A percentile compares a stretch with the other conserved stretches of the same genome.
phyloP scores from a whole-genome alignment of 2,113 vertebrate species.

The Brachyhypopomus occidentalis region DNA sequence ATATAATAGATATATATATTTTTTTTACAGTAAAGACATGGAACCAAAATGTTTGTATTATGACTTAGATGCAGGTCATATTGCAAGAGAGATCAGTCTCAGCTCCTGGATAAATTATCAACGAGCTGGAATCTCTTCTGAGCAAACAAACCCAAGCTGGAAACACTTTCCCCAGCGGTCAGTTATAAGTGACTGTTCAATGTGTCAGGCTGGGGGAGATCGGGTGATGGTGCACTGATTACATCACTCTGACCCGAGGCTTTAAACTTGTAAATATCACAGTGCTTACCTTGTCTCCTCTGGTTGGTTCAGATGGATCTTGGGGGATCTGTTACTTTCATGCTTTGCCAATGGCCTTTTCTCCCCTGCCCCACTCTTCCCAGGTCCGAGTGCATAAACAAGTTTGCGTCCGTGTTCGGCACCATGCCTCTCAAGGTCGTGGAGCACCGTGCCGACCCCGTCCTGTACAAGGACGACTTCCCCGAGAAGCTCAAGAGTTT shows the following conservation, averaged over 20 bases:
- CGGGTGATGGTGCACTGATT: too few relatives aligned
- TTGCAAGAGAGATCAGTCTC: too few relatives aligned
- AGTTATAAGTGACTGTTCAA: neutral
- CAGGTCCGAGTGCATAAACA: slow-evolving; percentile 99
- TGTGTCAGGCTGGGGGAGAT: neutral
- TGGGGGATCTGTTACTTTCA: too few relatives aligned
- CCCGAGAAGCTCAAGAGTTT: slow-evolving; percentile 98
- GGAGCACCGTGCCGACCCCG: slow-evolving; percentile 94
- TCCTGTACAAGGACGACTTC: slow-evolving; percentile 98
- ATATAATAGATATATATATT: too few relatives aligned
- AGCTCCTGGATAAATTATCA: neutral
- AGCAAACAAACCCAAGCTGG: neutral
- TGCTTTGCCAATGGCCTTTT: too few relatives aligned
- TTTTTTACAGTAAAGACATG: too few relatives aligned
- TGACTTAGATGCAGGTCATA: too few relatives aligned
- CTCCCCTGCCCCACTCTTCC: neutral
- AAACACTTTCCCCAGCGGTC: neutral
- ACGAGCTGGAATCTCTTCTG: neutral
- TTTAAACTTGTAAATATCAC: too few relatives aligned
- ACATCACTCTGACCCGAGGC: too few relatives aligned
- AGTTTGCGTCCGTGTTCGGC: slow-evolving; percentile 95
- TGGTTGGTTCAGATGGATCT: neutral
- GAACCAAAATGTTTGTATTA: too few relatives aligned
- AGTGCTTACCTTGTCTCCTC: neutral
- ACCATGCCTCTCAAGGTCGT: slow-evolving; percentile 98